phyloP scores from a whole-genome alignment of 2,888 invertebrate genomes.

The Neoitamus cyanurus region DNA sequence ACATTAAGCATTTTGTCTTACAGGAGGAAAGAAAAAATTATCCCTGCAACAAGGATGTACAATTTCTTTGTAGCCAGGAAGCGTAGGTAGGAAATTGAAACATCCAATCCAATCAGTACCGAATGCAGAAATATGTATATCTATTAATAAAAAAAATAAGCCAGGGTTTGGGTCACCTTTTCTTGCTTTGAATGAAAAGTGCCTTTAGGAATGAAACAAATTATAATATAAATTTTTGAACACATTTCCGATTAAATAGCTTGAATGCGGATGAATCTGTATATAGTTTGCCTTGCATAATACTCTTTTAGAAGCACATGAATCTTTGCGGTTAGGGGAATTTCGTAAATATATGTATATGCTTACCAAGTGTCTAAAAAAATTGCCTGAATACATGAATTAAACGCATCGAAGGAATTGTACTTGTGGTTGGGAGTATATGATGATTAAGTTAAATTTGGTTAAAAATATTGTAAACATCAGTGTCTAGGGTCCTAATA shows the following conservation, averaged over 20 bases:
- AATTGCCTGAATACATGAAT: neutral
- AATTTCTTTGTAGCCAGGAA: slow-evolving; percentile 37
- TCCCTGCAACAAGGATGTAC: slow-evolving; percentile 37
- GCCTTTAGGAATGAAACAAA: neutral
- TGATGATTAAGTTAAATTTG: neutral
- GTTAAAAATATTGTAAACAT: neutral
- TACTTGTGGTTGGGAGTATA: neutral
- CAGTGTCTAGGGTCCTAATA: neutral
- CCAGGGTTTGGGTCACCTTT: neutral
- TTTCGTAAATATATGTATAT: neutral
- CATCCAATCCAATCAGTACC: neutral
- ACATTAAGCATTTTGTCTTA: slow-evolving; percentile 14
- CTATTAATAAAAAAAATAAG: neutral
- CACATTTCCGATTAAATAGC: neutral
- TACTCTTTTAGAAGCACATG: neutral
- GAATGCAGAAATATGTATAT: neutral
- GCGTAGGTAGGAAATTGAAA: slow-evolving; percentile 8
- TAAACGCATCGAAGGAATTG: neutral
- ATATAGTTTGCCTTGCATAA: neutral
- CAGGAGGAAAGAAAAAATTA: slow-evolving; percentile 33
- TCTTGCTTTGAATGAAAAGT: neutral
- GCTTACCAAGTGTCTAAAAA: neutral
- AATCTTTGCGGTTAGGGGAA: neutral
- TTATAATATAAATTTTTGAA: neutral
- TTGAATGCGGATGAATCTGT: neutral